Percentiles rank a stretch among this genome's conserved stretches.
These are phyloP conservation scores for Aspidoscelis tigris DNA, from an alignment of 2,113 vertebrate genomes.

Conservation along the genomic window DNA sequence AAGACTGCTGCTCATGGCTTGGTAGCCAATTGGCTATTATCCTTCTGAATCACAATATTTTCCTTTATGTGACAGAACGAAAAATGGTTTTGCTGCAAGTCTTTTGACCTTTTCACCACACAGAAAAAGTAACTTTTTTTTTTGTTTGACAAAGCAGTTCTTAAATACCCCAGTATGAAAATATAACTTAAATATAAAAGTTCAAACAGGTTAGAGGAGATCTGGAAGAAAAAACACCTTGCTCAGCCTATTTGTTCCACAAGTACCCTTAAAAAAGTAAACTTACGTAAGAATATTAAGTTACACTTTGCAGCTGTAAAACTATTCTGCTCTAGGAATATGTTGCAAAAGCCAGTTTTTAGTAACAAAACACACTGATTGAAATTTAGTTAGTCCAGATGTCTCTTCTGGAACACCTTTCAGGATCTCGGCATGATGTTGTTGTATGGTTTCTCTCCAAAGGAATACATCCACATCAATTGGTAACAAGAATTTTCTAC, in stretches of 20 bases:
- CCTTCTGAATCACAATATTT: constrained; percentile 49
- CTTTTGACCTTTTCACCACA: constrained; percentile 53
- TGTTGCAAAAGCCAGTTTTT: constrained; percentile 75
- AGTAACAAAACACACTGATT: constrained; percentile 73
- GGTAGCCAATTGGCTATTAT: constrained; percentile 41
- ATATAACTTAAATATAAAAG: constrained; percentile 88
- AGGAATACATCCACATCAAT: constrained; percentile 29
- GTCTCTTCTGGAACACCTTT: constrained; percentile 55
- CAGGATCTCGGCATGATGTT: constrained; percentile 35
- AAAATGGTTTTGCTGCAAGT: constrained; percentile 51
- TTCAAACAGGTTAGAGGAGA: constrained; percentile 78
- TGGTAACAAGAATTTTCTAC: constrained; percentile 30
- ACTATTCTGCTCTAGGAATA: constrained; percentile 73
- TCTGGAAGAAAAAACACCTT: constrained; percentile 75
- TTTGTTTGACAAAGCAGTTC: constrained; percentile 72
- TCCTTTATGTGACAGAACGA: constrained; percentile 39
- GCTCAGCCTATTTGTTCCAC: constrained; percentile 75
- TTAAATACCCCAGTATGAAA: constrained; percentile 85
- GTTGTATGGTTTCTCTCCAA: constrained; percentile 45
- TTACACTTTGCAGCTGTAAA: constrained; percentile 76
- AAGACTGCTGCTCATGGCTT: constrained; percentile 5
- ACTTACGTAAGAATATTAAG: constrained; percentile 78
- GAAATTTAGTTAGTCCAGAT: constrained; percentile 54
- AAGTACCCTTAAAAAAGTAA: constrained; percentile 75
- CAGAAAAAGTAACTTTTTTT: constrained; percentile 59